Evolutionary conservation across 2,888 invertebrate species (phyloP).

Genomic region (Cantharis nigra): DNA sequence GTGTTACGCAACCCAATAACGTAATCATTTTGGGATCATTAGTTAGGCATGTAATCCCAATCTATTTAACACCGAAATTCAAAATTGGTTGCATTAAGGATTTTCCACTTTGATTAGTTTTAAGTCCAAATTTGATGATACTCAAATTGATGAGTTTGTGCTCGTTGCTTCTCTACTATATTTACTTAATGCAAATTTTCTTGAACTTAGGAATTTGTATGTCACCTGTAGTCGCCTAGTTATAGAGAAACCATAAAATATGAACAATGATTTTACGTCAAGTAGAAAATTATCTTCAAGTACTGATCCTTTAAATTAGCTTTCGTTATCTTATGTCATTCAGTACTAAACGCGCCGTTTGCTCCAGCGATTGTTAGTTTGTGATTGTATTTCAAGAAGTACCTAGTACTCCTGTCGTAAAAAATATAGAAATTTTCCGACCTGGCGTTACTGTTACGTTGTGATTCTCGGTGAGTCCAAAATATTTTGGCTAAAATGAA

Average conservation of each 20-base stretch:
- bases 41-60: background rate
- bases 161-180: background rate
- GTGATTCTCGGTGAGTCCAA: constrained; percentile 11
- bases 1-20: background rate
- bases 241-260: constrained; percentile 15
- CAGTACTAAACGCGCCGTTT: constrained; percentile 15
- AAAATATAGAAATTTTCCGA: constrained; percentile 6
- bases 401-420: constrained; percentile 1
- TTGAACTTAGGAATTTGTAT: background rate
- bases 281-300: constrained; percentile 21
- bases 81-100: background rate
- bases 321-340: constrained; percentile 14
- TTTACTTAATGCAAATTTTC: background rate
- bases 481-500: background rate
- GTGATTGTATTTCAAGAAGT: constrained; percentile 12
- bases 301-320: constrained; percentile 20
- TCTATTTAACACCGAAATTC: background rate
- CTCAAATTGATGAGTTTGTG: background rate
- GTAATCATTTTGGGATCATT: background rate
- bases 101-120: background rate
- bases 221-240: background rate
- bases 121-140: background rate
- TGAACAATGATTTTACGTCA: constrained; percentile 17
- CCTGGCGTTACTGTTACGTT: constrained; percentile 16
- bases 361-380: constrained; percentile 14